phyloP scores from a whole-genome alignment of 2,888 invertebrate species.

The Amphimallon solstitiale region DNA sequence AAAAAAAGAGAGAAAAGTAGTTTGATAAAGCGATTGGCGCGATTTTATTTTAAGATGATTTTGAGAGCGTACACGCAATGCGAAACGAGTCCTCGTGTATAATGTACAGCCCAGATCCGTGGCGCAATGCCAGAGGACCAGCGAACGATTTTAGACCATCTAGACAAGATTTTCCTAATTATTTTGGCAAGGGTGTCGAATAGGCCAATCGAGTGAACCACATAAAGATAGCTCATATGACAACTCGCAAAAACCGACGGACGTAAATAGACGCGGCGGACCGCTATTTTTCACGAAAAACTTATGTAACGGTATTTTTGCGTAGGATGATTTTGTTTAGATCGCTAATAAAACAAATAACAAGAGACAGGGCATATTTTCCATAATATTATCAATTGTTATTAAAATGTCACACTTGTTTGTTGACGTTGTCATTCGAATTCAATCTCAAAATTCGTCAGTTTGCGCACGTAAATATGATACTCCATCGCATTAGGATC shows the following conservation, averaged over 20 bases:
- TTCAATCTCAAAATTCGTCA: neutral
- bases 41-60: constrained; percentile 42
- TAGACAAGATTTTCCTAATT: constrained; percentile 74
- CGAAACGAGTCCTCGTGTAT: constrained; percentile 43
- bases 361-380: neutral
- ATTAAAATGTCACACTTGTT: neutral
- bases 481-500: constrained; percentile 13
- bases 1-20: constrained; percentile 22
- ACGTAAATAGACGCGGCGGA: constrained; percentile 42
- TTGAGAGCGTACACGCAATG: constrained; percentile 40
- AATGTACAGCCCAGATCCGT: constrained; percentile 48
- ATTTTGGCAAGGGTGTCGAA: constrained; percentile 77
- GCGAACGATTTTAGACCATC: constrained; percentile 52
- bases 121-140: constrained; percentile 50
- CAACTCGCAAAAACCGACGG: constrained; percentile 48
- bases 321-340: constrained; percentile 30
- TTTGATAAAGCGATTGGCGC: constrained; percentile 26
- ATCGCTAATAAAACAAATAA: neutral
- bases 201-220: constrained; percentile 49
- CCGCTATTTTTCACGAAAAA: constrained; percentile 34
- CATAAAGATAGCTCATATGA: constrained; percentile 49
- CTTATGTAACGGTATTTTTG: constrained; percentile 40
- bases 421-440: constrained; percentile 1
- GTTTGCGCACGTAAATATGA: neutral
- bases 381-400: neutral